Percentiles rank a stretch among this genome's conserved stretches.
These are phyloP conservation scores for Phainopepla nitens DNA, from an alignment of 2,113 vertebrate species.

Conservation along the genomic window DNA sequence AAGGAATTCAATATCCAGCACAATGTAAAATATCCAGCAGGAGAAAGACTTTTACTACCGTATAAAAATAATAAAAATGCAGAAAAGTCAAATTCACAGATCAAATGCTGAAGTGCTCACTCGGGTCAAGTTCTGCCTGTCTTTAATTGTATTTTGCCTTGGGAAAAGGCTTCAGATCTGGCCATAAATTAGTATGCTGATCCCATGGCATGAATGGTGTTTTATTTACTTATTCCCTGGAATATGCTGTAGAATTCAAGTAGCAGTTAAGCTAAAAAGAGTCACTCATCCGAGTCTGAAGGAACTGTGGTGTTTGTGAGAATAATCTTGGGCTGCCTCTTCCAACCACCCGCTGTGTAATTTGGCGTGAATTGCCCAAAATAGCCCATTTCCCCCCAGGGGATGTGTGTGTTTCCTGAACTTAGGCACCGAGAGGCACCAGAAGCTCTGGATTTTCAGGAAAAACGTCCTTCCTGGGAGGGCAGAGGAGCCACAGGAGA, in stretches of 20 bases:
- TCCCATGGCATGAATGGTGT: not conserved
- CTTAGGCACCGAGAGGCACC: not conserved
- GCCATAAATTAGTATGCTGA: slow-evolving; percentile 38
- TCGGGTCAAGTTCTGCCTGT: slow-evolving; percentile 34
- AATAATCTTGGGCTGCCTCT: not conserved
- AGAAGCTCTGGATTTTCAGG: not conserved
- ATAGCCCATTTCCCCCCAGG: not conserved
- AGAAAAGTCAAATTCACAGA: slow-evolving; percentile 41
- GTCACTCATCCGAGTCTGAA: not conserved
- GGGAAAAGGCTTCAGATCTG: slow-evolving; percentile 52
- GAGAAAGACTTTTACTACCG: slow-evolving; percentile 14
- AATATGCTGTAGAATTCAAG: slow-evolving; percentile 23
- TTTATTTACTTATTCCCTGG: slow-evolving; percentile 61
- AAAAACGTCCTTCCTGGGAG: not conserved
- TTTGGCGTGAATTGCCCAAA: not conserved
- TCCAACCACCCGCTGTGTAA: not conserved
- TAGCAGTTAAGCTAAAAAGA: slow-evolving; percentile 9
- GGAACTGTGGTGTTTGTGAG: not conserved
- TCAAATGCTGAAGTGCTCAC: slow-evolving; percentile 31
- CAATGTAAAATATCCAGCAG: slow-evolving; percentile 19
- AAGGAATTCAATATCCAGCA: slow-evolving; percentile 28
- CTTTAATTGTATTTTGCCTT: slow-evolving; percentile 59
- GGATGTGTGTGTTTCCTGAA: not conserved
- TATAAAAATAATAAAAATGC: slow-evolving; percentile 28
- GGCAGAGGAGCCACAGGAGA: fast-evolving